Evolutionary conservation across 2,888 invertebrate species (phyloP).

Genomic region (Eupithecia inturbata): DNA sequence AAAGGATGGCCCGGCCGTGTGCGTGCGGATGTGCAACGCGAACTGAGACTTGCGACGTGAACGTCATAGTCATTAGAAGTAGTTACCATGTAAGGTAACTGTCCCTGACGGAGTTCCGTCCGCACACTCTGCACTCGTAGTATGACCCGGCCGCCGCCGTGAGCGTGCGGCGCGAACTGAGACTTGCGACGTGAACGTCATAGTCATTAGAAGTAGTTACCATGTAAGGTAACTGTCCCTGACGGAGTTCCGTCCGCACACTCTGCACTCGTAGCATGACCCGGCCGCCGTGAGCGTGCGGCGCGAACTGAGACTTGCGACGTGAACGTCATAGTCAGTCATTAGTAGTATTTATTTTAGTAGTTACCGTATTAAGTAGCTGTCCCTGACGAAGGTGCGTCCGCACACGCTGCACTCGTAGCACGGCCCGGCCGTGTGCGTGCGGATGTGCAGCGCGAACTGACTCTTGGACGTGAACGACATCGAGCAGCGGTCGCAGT

Average conservation of each 20-base stretch:
- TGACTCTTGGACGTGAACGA: constrained; percentile 90
- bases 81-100: constrained; percentile 86
- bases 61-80: constrained; percentile 76
- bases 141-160: constrained; percentile 88
- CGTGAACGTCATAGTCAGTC: constrained; percentile 84
- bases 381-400: constrained; percentile 89
- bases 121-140: constrained; percentile 90
- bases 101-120: constrained; percentile 89
- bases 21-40: constrained; percentile 89
- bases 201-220: constrained; percentile 40
- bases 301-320: constrained; percentile 90
- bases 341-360: too few species aligned
- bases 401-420: constrained; percentile 91
- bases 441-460: constrained; percentile 90
- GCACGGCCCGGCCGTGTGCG: constrained; percentile 87
- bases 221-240: constrained; percentile 90
- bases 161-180: constrained; percentile 89
- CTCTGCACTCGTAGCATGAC: constrained; percentile 89
- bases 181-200: constrained; percentile 90
- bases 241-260: constrained; percentile 89
- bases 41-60: constrained; percentile 90
- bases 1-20: constrained; percentile 87
- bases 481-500: constrained; percentile 89
- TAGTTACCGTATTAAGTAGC: constrained; percentile 85
- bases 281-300: constrained; percentile 88